A percentile compares a stretch with the other conserved stretches of the same genome.
phyloP scores from a whole-genome alignment of 2,797 vertebrate genomes.

The Hydrocynus forskahlii region DNA sequence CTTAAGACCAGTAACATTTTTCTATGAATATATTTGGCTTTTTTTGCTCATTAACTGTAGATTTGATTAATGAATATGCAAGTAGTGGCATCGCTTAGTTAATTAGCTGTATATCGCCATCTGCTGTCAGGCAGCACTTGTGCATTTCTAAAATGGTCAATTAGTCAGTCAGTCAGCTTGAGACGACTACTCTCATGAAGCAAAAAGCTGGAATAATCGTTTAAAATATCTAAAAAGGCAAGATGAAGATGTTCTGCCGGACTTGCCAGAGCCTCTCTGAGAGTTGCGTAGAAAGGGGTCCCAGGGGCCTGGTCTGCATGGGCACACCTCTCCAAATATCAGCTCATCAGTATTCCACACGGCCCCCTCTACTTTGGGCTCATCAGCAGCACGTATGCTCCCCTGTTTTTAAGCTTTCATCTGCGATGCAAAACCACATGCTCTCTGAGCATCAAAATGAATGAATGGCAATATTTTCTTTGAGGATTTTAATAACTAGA shows the following conservation, averaged over 20 bases:
- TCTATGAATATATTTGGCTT: no score
- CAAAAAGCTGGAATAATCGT: neutral
- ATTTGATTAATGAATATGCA: no score
- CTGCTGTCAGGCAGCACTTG: no score
- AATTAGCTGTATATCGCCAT: no score
- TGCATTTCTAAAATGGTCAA: no score
- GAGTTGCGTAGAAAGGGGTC: slow-evolving; percentile 32
- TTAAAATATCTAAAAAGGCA: neutral
- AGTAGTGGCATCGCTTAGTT: no score
- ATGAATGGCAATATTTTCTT: slow-evolving; percentile 24
- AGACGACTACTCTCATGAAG: neutral
- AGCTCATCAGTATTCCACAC: slow-evolving; percentile 60
- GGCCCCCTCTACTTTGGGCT: slow-evolving; percentile 12
- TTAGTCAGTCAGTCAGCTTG: no score
- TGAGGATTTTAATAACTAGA: slow-evolving; percentile 13
- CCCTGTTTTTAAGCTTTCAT: slow-evolving; percentile 47
- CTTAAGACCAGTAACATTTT: no score
- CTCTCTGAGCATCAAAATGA: slow-evolving; percentile 12
- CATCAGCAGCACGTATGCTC: slow-evolving; percentile 42
- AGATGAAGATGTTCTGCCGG: slow-evolving; percentile 38
- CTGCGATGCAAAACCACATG: slow-evolving; percentile 44
- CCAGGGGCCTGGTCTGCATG: slow-evolving; percentile 31
- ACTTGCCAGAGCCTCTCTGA: slow-evolving; percentile 44
- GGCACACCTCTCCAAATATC: slow-evolving; percentile 47
- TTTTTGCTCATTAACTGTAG: no score